Conservation (phyloP, 2,113 vertebrate genomes). For the Paraplagusia blochii region DNA sequence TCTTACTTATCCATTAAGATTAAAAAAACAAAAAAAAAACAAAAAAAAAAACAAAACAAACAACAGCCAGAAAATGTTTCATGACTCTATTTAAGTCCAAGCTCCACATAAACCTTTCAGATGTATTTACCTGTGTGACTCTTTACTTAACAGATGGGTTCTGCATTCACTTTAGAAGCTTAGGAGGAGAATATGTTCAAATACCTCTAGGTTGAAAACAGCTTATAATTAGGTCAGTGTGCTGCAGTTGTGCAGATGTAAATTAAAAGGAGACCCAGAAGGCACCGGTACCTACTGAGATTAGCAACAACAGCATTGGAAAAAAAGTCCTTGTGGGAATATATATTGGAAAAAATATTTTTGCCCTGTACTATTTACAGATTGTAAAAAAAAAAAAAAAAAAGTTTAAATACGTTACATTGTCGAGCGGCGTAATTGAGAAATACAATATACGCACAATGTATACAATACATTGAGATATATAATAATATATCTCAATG, state of each 20-base stretch:
- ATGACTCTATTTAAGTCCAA: no score
- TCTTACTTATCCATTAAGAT: no score
- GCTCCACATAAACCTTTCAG: not conserved
- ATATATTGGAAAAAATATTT: conserved; percentile 24
- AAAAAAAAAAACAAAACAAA: no score
- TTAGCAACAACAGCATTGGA: conserved; percentile 9
- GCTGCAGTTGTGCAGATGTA: conserved; percentile 49
- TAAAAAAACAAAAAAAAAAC: no score
- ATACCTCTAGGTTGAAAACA: conserved; percentile 32
- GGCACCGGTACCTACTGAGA: conserved; percentile 25
- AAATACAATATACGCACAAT: no score
- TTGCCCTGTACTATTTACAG: conserved; percentile 21
- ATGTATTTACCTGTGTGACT: conserved; percentile 26
- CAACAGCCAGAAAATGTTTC: not conserved
- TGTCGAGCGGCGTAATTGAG: no score
- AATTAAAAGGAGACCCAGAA: conserved; percentile 33
- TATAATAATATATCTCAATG: conserved; percentile 1
- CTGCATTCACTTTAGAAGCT: conserved; percentile 23
- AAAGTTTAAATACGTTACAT: no score
- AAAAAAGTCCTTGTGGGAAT: conserved; percentile 5
- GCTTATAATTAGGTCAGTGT: conserved; percentile 52
- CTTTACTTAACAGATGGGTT: conserved; percentile 13
- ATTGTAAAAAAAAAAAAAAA: conserved; percentile 23
- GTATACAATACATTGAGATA: no score
- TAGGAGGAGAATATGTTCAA: not conserved